phyloP scores from a whole-genome alignment of 2,888 invertebrate species.

The Cantharis rustica region DNA sequence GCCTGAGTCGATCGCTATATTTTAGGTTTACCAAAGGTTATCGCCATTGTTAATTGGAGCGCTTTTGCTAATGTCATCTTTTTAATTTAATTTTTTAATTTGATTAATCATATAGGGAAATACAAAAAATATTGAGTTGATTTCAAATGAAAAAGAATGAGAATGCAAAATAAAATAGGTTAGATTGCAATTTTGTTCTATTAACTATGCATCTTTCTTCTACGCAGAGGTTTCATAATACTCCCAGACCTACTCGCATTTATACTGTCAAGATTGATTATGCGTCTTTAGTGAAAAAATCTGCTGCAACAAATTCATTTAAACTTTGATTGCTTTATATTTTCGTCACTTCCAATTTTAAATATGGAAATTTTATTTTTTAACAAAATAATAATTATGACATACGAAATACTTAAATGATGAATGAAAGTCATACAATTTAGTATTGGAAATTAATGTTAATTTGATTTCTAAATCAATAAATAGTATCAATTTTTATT shows the following conservation, averaged over 20 bases:
- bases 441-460: background rate
- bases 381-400: background rate
- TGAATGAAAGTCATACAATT: background rate
- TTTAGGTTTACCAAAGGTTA: background rate
- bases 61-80: background rate
- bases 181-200: background rate
- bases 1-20: too few relatives aligned
- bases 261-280: background rate
- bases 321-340: background rate
- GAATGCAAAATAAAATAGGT: background rate
- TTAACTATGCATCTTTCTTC: background rate
- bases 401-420: background rate
- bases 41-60: background rate
- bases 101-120: background rate
- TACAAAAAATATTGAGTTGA: background rate
- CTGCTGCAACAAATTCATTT: background rate
- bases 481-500: background rate
- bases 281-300: background rate
- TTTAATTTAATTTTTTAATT: background rate
- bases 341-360: background rate
- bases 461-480: background rate
- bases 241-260: too few relatives aligned
- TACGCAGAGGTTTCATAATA: background rate
- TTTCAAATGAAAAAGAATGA: background rate
- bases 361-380: background rate